Percentiles rank a stretch among this genome's conserved stretches.
Evolutionary conservation across 2,113 vertebrate species (phyloP).

Genomic region (Leiothrix lutea): DNA sequence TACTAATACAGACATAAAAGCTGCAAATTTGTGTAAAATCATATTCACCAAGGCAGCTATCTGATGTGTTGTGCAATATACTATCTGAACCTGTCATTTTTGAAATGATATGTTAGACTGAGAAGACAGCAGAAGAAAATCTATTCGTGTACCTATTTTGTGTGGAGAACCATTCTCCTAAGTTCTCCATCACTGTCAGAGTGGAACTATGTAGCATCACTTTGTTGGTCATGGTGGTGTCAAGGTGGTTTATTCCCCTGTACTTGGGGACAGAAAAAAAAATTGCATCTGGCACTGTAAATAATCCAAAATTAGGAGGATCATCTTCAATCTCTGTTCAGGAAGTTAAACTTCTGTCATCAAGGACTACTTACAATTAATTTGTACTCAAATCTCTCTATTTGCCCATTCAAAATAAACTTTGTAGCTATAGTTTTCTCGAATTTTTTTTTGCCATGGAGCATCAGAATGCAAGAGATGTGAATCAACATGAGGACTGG

Average conservation of each 20-base stretch:
- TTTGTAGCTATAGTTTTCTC: background rate
- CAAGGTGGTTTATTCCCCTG: background rate
- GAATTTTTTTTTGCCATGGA: background rate
- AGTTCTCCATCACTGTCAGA: background rate
- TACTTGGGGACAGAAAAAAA: background rate
- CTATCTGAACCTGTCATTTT: slow-evolving; percentile 43
- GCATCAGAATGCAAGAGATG: background rate
- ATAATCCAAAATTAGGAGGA: background rate
- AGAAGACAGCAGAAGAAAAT: background rate
- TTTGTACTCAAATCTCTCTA: background rate
- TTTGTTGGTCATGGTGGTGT: background rate
- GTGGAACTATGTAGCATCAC: background rate
- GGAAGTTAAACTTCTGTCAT: background rate
- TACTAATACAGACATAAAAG: slow-evolving; percentile 31
- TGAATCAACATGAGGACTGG: background rate
- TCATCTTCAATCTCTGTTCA: background rate
- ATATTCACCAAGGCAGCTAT: slow-evolving; percentile 6
- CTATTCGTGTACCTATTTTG: background rate
- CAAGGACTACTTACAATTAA: background rate
- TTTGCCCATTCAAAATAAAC: background rate
- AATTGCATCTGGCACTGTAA: background rate
- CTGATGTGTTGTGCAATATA: slow-evolving; percentile 47
- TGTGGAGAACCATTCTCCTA: background rate
- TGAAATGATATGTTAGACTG: background rate
- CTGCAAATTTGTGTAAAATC: slow-evolving; percentile 47